A percentile compares a stretch with the other conserved stretches of the same genome.
Evolutionary conservation across 2,888 invertebrate genomes (phyloP).

Genomic region (Encarsia formosa): DNA sequence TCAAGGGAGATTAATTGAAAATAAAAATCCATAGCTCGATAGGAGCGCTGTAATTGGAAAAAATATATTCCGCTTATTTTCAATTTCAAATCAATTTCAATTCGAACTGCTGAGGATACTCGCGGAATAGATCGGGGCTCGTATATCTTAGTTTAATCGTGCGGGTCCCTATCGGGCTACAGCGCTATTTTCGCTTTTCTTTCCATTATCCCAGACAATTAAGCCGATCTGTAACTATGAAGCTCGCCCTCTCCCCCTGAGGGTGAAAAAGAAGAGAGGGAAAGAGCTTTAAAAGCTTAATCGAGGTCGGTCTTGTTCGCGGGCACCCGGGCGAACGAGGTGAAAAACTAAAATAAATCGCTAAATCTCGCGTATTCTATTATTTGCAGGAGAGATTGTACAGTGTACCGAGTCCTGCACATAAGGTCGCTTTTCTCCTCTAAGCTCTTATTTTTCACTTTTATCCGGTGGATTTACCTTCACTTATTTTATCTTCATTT

Average conservation of each 20-base stretch:
- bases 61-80: too few species aligned
- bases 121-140: too few species aligned
- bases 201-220: constrained; percentile 15
- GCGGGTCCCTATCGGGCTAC: neutral
- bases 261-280: neutral
- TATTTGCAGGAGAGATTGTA: constrained; percentile 1
- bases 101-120: too few species aligned
- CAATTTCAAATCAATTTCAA: too few species aligned
- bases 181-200: constrained; percentile 4
- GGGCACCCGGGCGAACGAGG: neutral
- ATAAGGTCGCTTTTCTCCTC: neutral
- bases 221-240: constrained; percentile 11
- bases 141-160: too few species aligned
- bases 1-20: too few species aligned
- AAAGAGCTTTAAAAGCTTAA: constrained; percentile 18
- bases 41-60: too few species aligned
- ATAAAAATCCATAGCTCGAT: too few species aligned
- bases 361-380: constrained; percentile 16
- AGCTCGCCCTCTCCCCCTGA: too few species aligned
- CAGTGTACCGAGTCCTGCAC: neutral
- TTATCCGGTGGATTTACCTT: neutral
- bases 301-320: constrained; percentile 10
- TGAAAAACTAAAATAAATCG: constrained; percentile 20
- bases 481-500: neutral
- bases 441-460: constrained; percentile 2